Base-by-base conservation (phyloP, 2,888 invertebrate genomes). In the Oxyteleia sp. region DNA sequence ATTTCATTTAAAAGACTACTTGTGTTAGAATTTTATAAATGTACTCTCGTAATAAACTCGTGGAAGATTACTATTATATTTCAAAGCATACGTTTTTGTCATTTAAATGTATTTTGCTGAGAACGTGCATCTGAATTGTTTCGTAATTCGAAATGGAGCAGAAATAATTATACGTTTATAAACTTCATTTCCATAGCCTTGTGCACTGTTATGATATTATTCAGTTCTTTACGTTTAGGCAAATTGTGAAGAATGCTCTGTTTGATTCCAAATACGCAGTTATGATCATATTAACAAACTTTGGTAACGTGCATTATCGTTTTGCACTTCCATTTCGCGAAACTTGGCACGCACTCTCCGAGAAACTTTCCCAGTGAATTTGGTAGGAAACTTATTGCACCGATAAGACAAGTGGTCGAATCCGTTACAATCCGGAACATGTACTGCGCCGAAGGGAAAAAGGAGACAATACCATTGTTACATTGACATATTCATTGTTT, bases 251-350 rank as follows among this genome's bases (percentile, higher is more conserved):
- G 16, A 68, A 23, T 53, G 23, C 47, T 64, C 18, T 64, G 71
- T 72, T 79, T 47, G 63, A 79, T 41, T 66, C 15, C 64, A 64
- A 55, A 57, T 63, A 79, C 11, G 32, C 23, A 66, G 66, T 66
- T 80, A 66, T 72, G 71, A 76, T 69, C 55, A 76, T 64, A 64
- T 82, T 82, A 82, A 82, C 71, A 63, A 82, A 82, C 71, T 76
- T 82, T 49, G 57, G 49, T 53, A 76, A 61, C 59, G 59, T 35
- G 71, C 59, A 71, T 82, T 82, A 82, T 82, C 76, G 78, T 64
- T 71, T 76, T 72, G 51, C 69, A 78, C 66, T 82, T 82, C 53
- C 68, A 72, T 78, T 78, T 61, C 82, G 72, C 53, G 45, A 76
- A 82, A 78, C 81, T 81, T 81, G 74, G 74, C 82, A 78, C 61